Conservation (phyloP, 2,113 vertebrate genomes). For the Eulacestoma nigropectus region DNA sequence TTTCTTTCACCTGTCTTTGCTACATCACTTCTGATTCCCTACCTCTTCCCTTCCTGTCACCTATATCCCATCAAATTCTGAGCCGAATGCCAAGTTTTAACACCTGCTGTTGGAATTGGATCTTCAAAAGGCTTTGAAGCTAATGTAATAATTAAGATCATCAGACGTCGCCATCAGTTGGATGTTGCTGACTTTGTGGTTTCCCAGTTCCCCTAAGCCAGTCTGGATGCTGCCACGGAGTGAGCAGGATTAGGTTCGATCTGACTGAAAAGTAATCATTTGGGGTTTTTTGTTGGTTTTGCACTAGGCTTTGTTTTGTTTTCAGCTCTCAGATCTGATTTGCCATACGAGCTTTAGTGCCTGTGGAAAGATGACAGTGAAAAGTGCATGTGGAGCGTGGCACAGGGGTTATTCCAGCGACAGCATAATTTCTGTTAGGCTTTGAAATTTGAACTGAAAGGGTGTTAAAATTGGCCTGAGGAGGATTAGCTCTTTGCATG, state of each 20-base stretch:
- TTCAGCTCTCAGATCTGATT: background rate
- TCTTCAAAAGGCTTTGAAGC: background rate
- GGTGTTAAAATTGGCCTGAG: background rate
- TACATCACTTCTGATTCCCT: background rate
- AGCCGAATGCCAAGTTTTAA: background rate
- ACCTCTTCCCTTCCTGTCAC: background rate
- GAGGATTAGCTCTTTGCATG: background rate
- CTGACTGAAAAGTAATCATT: background rate
- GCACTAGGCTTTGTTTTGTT: background rate
- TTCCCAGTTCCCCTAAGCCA: background rate
- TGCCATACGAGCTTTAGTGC: background rate
- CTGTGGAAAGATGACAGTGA: background rate
- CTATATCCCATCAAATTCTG: background rate
- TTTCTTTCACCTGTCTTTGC: background rate
- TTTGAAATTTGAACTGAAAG: background rate
- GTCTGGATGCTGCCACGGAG: background rate
- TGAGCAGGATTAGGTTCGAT: background rate
- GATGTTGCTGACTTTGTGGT: background rate
- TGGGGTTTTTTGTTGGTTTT: background rate
- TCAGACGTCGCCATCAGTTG: background rate
- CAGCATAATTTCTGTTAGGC: background rate
- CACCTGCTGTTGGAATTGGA: background rate
- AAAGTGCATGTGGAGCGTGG: background rate
- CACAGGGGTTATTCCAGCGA: background rate
- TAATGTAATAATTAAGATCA: background rate